Evolutionary conservation across 2,113 vertebrate species (phyloP), one percentile per base, ranked within the genome.

Genomic region (Corythornis vintsioides): DNA sequence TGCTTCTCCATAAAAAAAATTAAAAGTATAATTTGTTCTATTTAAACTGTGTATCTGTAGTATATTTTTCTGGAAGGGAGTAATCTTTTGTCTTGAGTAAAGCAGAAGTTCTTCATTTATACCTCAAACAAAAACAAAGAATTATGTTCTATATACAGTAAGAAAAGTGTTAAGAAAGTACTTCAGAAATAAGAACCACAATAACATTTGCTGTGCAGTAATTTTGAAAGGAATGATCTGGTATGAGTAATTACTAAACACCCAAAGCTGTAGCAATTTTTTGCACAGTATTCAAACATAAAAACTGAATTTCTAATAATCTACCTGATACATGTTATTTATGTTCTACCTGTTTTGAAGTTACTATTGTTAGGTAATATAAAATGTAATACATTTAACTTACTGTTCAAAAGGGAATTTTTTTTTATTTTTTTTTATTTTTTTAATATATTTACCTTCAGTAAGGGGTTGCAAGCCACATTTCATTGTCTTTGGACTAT

Each of bases 51-150:
- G 42, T 55, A 84, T 42, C 73, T 79, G 40, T 94, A 65, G 40
- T 86, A 78, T 66, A 61, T 85, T 96, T 94, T 95, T 69, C 75
- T 83, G 89, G 90, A 91, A 94, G 87, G 74, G 40, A 72, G 21
- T 63, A 65, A 22, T 79, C 60, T 70, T 86, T 79, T 82, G 52
- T 88, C 57, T 38, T 50, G 21, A 50, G 21, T 79, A 83, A 90
- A 91, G 70, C 52, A 70, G 67, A 78, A 83, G 56, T 91, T 82
- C 29, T 86, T 96, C 22, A 66, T 77, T 87, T 89, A 91, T 95
- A 97, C 90, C 88, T 97, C 94, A 94, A 47, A 26, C 26, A 84
- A 81, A 61, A 63, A 67, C 43, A 82, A 63, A 48, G 33, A 77
- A 72, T 90, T 65, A 73, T 90, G 55, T 72, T 96, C 38, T 71